phyloP scores from a whole-genome alignment of 2,113 vertebrate species.

The Callithrix jacchus region DNA sequence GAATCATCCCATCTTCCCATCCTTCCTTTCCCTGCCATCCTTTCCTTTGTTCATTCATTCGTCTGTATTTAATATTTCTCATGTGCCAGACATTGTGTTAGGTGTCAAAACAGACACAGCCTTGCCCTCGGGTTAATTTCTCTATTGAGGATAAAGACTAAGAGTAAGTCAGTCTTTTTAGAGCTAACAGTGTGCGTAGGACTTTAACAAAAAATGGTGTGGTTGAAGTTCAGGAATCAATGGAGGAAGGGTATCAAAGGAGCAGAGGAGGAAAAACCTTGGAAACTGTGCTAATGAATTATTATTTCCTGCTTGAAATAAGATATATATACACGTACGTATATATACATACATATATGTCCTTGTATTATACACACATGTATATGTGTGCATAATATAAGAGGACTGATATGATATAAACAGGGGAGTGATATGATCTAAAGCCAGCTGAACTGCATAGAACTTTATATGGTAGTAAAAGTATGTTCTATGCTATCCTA shows the following conservation, averaged over 20 bases:
- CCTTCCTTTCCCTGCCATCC: not conserved
- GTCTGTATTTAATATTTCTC: not conserved
- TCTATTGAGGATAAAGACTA: not conserved
- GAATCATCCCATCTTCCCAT: not conserved
- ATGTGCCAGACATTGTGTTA: not conserved
- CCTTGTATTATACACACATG: too few relatives aligned
- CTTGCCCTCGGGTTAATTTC: not conserved
- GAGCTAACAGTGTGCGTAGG: not conserved
- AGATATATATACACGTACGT: too few relatives aligned
- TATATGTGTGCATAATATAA: too few relatives aligned
- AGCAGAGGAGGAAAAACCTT: too few relatives aligned
- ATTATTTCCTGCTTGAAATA: not conserved
- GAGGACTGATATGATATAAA: too few relatives aligned
- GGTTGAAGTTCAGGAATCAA: not conserved
- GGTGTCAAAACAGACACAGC: not conserved
- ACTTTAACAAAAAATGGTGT: not conserved
- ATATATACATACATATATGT: too few relatives aligned
- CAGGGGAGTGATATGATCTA: not conserved
- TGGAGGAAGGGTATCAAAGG: not conserved
- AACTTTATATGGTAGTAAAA: not conserved
- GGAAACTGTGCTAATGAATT: rapidly evolving
- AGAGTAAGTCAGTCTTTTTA: not conserved
- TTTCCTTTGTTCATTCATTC: not conserved
- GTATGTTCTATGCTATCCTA: not conserved
- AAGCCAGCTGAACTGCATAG: not conserved